phyloP scores from a whole-genome alignment of 2,797 vertebrate species.

The Ceyx erithaca region DNA sequence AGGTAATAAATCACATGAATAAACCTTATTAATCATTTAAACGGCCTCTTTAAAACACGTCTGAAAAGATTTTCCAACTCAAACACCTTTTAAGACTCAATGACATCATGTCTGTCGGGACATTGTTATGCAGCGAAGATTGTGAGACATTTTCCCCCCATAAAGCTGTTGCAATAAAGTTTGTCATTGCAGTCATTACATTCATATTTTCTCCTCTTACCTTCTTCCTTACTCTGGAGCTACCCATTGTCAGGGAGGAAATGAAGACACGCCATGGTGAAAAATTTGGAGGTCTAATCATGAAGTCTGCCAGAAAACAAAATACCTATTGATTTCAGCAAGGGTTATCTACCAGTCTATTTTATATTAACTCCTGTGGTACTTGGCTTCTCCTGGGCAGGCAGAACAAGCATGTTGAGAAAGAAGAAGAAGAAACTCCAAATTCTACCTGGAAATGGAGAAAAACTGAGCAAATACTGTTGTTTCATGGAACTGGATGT shows the following conservation, averaged over 20 bases:
- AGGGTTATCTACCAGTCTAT: background rate
- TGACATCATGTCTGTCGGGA: constrained; percentile 76
- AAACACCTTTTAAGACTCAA: constrained; percentile 70
- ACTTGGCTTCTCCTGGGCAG: background rate
- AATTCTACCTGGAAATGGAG: background rate
- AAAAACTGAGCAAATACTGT: background rate
- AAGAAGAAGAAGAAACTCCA: background rate
- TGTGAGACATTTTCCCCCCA: constrained; percentile 17
- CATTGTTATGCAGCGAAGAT: constrained; percentile 51
- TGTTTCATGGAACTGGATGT: background rate
- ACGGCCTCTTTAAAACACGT: constrained; percentile 53
- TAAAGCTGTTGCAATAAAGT: constrained; percentile 43
- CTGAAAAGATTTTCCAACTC: constrained; percentile 71
- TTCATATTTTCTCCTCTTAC: constrained; percentile 23
- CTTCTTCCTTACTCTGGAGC: background rate
- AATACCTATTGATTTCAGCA: background rate
- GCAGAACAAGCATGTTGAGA: background rate
- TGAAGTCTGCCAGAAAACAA: background rate
- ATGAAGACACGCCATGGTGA: background rate
- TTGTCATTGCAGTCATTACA: constrained; percentile 38
- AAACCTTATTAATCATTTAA: constrained; percentile 73
- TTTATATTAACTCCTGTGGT: background rate
- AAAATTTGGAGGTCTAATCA: background rate
- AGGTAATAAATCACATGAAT: constrained; percentile 60
- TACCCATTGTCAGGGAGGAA: background rate